Evolutionary conservation across 2,113 vertebrate species (phyloP), one percentile per base, ranked within the genome.

Genomic region (Maccullochella peelii): DNA sequence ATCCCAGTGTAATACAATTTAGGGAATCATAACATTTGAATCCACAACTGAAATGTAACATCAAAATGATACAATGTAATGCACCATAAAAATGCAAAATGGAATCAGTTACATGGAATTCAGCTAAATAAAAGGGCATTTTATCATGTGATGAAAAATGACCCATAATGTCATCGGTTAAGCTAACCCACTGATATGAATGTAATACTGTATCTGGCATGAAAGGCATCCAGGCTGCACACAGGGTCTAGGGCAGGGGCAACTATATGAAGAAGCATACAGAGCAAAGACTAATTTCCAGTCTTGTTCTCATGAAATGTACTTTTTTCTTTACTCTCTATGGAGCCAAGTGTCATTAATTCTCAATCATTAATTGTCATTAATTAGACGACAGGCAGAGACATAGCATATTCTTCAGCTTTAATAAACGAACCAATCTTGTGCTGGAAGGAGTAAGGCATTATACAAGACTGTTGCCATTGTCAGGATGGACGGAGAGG

Each of bases 381-480:
- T 33, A 33, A 33, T 58, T 76, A 77, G 62, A 75, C 73, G 58
- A 58, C 62, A 80, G 50, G 55, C 66, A 0, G 52, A 80, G 38
- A 50, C 42, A 49, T 73, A 12, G 23, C 44, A 1, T 73, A 47
- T 50, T 77, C 59, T 30, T 25, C 54, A 11, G 16, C 33, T 83
- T 79, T 79, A 66, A 66, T 83, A 65, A 70, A 71, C 38, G 6
- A 74, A 71, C n/a, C 58, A 16, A 65, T 73, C 0, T 40, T 79
- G 70, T 55, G 27, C 18, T 54, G 23, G 77, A 38, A 50, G n/a
- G 11, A 66, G 6, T 27, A 30, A 50, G 52, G 8, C 16, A 25
- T 66, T 54, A 40, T 40, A 62, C 30, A 21, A 76, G 54, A 73
- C 52, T 40, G 55, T 33, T 61, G 44, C 23, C 21, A 47, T 75